Evolutionary conservation across 2,888 invertebrate genomes (phyloP), one percentile per base, ranked within the genome.

Genomic region (Protophormia terraenovae): DNA sequence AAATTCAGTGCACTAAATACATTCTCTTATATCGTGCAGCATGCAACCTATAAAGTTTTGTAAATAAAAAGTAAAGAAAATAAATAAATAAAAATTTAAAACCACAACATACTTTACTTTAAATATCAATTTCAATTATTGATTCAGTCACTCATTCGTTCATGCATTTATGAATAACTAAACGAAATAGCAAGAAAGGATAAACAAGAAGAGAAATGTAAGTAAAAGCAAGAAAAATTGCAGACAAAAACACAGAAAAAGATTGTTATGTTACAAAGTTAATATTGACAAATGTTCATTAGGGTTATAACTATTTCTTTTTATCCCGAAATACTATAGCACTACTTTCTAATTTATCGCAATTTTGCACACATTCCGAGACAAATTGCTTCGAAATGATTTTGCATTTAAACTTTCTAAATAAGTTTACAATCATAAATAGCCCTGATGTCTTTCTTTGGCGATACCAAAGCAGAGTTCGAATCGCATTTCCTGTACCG

Each of bases 41-140:
- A 47, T 22, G 29, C 29, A 60, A 27, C 7, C 7, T 8, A 12
- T 5, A 10, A 10, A 10, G 29, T 14, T n/a, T n/a, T n/a, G 12
- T 12, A 12, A 5, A n/a, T 14, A n/a, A 41, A n/a, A n/a, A n/a
- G 14, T 10, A 7, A 38, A 8, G 14, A 38, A 12, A 41, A 14
- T 1, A 41, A 41, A 41, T n/a, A 5, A 3, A n/a, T 8, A 8
- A 53, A 24, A 16, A 71, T 1, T 12, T 7, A 5, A 12, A 45
- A 60, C 32, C 22, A 14, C 41, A 35, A 58, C 7, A 67, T 16
- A 27, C 27, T 60, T 29, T 47, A 35, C 10, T 47, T 45, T 35
- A 24, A 45, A 38, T 60, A 78, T 78, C 77, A 69, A 78, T 78
- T 78, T 69, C 77, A 69, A 69, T 78, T 78, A 78, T 60, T 50